These are phyloP conservation scores for Microctenopoma steveboyesi DNA, from an alignment of 2,797 vertebrate species.

Conservation along the genomic window DNA sequence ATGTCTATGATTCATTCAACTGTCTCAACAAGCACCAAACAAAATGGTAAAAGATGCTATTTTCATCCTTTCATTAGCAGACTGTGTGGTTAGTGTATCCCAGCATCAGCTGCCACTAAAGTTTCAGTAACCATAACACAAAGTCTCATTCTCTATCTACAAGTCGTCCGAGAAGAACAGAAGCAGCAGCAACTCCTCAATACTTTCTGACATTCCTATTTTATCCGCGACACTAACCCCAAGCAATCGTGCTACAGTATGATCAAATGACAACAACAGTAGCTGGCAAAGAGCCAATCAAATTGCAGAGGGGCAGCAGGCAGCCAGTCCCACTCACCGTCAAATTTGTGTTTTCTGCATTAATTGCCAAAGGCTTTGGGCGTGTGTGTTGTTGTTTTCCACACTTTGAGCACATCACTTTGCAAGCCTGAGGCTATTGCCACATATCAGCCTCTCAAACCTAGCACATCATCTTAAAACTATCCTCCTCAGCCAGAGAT, in stretches of 20 bases:
- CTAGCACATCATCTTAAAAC: background rate
- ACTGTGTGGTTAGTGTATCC: background rate
- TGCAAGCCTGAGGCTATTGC: background rate
- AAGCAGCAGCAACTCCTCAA: background rate
- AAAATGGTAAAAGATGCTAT: conserved; percentile 11
- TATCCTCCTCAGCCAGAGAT: too few species aligned
- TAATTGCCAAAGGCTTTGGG: background rate
- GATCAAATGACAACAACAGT: too few species aligned
- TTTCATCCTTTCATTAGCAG: background rate
- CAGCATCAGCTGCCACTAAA: background rate
- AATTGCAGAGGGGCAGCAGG: background rate
- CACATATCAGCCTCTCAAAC: background rate
- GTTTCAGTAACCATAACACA: background rate
- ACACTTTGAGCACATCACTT: background rate
- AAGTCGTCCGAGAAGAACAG: background rate
- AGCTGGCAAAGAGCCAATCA: background rate
- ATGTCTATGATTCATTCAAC: conserved; percentile 8
- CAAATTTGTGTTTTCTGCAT: background rate
- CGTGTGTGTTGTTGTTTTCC: background rate
- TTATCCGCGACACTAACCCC: background rate
- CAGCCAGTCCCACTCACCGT: background rate
- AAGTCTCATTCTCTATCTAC: background rate
- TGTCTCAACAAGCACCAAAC: conserved; percentile 17
- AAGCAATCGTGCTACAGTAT: too few species aligned
- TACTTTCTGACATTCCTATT: background rate